phyloP scores from a whole-genome alignment of 2,888 invertebrate species.

The Lobophora halterata region DNA sequence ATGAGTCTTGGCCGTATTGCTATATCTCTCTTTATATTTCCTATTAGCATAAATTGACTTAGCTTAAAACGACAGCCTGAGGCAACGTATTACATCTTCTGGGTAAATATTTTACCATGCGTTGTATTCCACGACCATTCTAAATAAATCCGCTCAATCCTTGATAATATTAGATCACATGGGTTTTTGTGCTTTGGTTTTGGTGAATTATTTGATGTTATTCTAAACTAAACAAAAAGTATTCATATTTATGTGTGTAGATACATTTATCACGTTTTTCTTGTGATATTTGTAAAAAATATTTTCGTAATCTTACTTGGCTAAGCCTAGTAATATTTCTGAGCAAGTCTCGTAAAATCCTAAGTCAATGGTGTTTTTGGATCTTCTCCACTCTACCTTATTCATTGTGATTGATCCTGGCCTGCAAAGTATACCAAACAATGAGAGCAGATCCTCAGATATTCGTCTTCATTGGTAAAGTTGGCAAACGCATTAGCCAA shows the following conservation, averaged over 20 bases:
- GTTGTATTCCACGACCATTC: constrained; percentile 28
- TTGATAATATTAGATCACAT: not conserved
- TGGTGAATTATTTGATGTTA: constrained; percentile 2
- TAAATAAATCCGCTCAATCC: constrained; percentile 19
- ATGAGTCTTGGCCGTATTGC: too few relatives aligned
- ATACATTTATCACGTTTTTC: constrained; percentile 10
- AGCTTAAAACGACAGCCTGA: constrained; percentile 46
- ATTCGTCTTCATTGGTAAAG: too few relatives aligned
- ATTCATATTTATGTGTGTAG: constrained; percentile 2
- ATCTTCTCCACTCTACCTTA: too few relatives aligned
- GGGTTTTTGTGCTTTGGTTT: constrained; percentile 8
- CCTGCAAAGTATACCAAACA: too few relatives aligned
- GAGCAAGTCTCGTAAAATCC: too few relatives aligned
- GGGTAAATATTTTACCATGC: constrained; percentile 48
- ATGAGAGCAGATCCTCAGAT: too few relatives aligned
- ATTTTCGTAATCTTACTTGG: too few relatives aligned
- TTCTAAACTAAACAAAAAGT: constrained; percentile 1
- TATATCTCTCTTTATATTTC: constrained; percentile 41
- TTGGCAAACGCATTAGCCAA: too few relatives aligned
- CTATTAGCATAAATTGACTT: constrained; percentile 53
- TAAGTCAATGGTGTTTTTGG: too few relatives aligned
- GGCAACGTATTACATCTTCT: constrained; percentile 45
- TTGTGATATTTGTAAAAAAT: constrained; percentile 5
- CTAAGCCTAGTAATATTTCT: too few relatives aligned
- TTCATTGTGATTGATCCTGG: too few relatives aligned